Base-by-base conservation (phyloP, 2,888 invertebrate genomes). In the Tholera decimalis region DNA sequence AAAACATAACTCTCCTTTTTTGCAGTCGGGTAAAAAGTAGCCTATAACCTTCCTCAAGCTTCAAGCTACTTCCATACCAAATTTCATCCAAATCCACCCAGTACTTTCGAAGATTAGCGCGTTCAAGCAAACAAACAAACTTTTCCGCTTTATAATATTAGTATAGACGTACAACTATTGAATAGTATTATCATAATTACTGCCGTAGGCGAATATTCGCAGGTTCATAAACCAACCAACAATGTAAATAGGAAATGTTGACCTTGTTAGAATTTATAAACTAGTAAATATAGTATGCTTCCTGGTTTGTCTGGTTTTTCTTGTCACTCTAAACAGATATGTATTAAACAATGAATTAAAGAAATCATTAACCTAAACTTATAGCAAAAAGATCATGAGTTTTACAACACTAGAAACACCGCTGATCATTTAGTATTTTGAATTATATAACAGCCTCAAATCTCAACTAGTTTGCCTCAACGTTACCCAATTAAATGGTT, bases 201-300 rank as follows among this genome's bases (percentile, higher is more conserved):
- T 44, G 49, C 59, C 57, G 51, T 30, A 62, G 60, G 39, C 63
- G 41, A 46, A 44, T 8, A 35, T 66, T 30, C 18, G 63, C 73
- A 77, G 69, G 77, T 73, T 63, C 50, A 20, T 58, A 46, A 58
- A 54, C 46, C 28, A 55, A 69, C 51, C 56, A 47, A 59, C 44
- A 53, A 44, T 60, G 55, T 61, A 59, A 71, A 65, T 63, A 53
- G 35, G 58, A 37, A 56, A 51, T 47, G 59, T 77, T 73, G 63
- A 62, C 66, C 77, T 66, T 22, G 58, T 57, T 65, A 53, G 51
- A 55, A 60, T 49, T 51, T 51, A 26, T 57, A 49, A 57, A 57
- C 28, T 15, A 20, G 60, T 39, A 30, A 61, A 54, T 57, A 20
- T 39, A 43, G n/a, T 51, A 26, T 18, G 53, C 44, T 67, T 73